Percentiles rank a stretch among this genome's conserved stretches.
Conservation (phyloP, 2,888 invertebrate genomes). For the Protophormia terraenovae region DNA sequence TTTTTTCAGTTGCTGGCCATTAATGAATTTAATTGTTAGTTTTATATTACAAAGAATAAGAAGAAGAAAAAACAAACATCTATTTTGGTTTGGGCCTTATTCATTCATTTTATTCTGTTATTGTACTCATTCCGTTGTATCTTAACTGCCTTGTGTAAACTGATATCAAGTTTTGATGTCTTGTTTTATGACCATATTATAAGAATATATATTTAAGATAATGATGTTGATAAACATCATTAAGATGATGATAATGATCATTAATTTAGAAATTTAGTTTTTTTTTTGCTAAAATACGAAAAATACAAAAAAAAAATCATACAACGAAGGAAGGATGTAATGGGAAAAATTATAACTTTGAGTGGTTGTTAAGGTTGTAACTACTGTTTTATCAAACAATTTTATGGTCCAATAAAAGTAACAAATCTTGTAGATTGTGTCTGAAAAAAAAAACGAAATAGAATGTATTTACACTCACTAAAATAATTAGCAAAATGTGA, state of each 20-base stretch:
- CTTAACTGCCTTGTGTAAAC: slow-evolving; percentile 49
- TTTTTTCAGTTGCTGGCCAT: slow-evolving; percentile 33
- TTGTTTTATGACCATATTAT: slow-evolving; percentile 51
- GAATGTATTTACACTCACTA: not conserved
- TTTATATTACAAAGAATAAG: slow-evolving; percentile 40
- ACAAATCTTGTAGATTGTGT: not conserved
- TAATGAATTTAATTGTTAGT: slow-evolving; percentile 64
- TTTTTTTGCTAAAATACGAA: not conserved
- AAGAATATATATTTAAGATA: not conserved
- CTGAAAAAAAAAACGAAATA: not conserved
- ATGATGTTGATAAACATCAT: slow-evolving; percentile 11
- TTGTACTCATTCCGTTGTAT: slow-evolving; percentile 7
- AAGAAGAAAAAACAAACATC: too few species aligned
- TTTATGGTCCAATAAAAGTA: slow-evolving; percentile 27
- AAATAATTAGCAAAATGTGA: slow-evolving; percentile 4
- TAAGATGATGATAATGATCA: slow-evolving; percentile 6
- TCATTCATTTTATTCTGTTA: slow-evolving; percentile 2
- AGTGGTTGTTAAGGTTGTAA: slow-evolving; percentile 20
- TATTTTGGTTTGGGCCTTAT: slow-evolving; percentile 1
- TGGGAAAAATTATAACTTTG: not conserved
- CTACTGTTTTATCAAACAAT: slow-evolving; percentile 21
- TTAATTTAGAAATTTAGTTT: slow-evolving; percentile 21
- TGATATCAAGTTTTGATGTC: slow-evolving; percentile 62
- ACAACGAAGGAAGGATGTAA: not conserved
- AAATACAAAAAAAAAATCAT: not conserved